Evolutionary conservation across 2,797 vertebrate genomes (phyloP).

Genomic region (Malacoraja senta): DNA sequence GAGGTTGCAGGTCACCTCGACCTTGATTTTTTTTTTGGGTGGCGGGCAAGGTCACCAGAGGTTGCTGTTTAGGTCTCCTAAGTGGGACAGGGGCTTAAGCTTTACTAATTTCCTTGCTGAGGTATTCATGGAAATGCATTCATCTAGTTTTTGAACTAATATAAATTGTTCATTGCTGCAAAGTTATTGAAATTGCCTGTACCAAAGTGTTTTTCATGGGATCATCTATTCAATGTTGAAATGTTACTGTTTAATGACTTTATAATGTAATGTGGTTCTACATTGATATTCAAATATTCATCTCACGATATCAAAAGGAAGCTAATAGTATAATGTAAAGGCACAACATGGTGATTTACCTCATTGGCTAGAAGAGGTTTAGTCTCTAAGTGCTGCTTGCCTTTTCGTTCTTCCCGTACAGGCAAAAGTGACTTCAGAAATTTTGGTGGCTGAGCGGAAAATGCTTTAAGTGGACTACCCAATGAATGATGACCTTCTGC

Average conservation of each 20-base stretch:
- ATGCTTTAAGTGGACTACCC: slow-evolving; percentile 83
- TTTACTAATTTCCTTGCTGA: not conserved
- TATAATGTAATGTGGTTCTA: too few species aligned
- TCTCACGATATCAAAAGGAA: not conserved
- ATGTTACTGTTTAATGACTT: not conserved
- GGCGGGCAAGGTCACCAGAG: too few species aligned
- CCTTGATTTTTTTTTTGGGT: too few species aligned
- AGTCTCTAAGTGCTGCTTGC: slow-evolving; percentile 71
- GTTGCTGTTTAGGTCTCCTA: too few species aligned
- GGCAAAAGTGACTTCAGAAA: slow-evolving; percentile 94
- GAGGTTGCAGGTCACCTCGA: too few species aligned
- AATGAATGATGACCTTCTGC: slow-evolving; percentile 75
- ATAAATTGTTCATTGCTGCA: not conserved
- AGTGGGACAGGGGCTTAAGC: too few species aligned
- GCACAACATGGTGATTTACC: slow-evolving; percentile 56
- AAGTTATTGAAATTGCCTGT: not conserved
- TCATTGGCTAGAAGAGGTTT: slow-evolving; percentile 85
- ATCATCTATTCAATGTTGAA: not conserved
- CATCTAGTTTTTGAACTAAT: not conserved
- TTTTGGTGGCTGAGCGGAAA: slow-evolving; percentile 87
- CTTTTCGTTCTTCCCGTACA: slow-evolving; percentile 85
- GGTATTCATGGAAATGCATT: not conserved
- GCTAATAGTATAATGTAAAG: not conserved
- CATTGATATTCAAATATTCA: not conserved
- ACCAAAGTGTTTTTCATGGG: not conserved